Conservation (phyloP, 2,797 vertebrate species). For the Heliangelus exortis region DNA sequence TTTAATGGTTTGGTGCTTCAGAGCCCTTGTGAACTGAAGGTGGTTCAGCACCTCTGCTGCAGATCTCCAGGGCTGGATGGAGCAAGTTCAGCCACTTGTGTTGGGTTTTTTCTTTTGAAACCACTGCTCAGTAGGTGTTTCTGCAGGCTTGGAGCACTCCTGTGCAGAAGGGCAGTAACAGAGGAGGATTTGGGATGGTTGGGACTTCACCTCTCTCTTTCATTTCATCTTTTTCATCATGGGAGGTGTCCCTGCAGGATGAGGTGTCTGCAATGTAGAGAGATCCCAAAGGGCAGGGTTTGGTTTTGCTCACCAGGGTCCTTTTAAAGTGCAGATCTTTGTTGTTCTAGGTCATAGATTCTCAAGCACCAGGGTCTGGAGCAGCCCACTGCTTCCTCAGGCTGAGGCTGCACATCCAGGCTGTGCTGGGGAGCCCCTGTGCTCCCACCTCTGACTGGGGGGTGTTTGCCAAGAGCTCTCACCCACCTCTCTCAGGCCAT, state of each 20-base stretch:
- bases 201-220: background rate
- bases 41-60: background rate
- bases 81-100: accelerated
- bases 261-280: background rate
- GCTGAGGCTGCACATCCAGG: background rate
- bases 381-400: background rate
- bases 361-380: background rate
- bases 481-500: accelerated
- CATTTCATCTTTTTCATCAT: too few species aligned
- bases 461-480: background rate
- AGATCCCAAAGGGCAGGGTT: background rate
- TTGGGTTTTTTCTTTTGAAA: background rate
- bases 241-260: accelerated
- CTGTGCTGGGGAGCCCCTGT: background rate
- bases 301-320: background rate
- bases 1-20: background rate
- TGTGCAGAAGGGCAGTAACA: background rate
- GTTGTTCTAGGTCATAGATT: background rate
- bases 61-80: background rate
- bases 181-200: background rate
- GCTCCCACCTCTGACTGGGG: background rate
- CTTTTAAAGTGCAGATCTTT: background rate
- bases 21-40: background rate
- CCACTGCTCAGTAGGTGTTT: accelerated
- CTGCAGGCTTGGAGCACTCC: background rate